Evolutionary conservation across 2,888 invertebrate species (phyloP), one percentile per base, ranked within the genome.

Genomic region (Coelinius sp.): DNA sequence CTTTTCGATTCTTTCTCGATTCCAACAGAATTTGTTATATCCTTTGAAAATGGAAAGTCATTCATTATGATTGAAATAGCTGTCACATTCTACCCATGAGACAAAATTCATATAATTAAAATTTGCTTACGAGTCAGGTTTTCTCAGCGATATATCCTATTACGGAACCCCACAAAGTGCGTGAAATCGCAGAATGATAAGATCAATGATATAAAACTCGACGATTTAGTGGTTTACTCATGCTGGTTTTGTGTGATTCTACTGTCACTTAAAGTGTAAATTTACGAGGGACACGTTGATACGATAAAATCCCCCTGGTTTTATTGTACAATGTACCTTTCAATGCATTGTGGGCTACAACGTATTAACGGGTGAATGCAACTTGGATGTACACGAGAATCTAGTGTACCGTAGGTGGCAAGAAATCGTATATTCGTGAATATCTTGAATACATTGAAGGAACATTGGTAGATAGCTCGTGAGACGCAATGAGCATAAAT

Each of bases 381-480:
- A 27, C 8, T 4, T 31, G n/a, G 44, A n/a, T 41, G 41, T 20
- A 70, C 46, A 62, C 24, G 64, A 12, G 52, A 70, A 67, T 41
- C 20, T 62, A 70, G 68, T 56, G 56, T 41, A 52, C 14, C 2
- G n/a, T 1, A 10, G 41, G 53, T 24, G 52, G 38, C 41, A 49
- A 65, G 41, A 70, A 49, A 38, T 59, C 59, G 0, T 44, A 65
- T 14, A 70, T 70, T 70, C 52, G 63, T 56, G 68, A 68, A 68
- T 65, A 75, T 73, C 59, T 17, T 3, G 4, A 65, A 73, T 65
- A 66, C 17, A 44, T 27, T 38, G 12, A n/a, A n/a, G 35, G 77
- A 78, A 81, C 78, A 80, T 83, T 83, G 83, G 41, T 5, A 41
- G 82, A 82, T 82, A 81, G 81, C 35, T 81, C 76, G 82, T 80